Evolutionary conservation across 2,113 vertebrate species (phyloP).

Genomic region (Myrmophylax atrothorax): DNA sequence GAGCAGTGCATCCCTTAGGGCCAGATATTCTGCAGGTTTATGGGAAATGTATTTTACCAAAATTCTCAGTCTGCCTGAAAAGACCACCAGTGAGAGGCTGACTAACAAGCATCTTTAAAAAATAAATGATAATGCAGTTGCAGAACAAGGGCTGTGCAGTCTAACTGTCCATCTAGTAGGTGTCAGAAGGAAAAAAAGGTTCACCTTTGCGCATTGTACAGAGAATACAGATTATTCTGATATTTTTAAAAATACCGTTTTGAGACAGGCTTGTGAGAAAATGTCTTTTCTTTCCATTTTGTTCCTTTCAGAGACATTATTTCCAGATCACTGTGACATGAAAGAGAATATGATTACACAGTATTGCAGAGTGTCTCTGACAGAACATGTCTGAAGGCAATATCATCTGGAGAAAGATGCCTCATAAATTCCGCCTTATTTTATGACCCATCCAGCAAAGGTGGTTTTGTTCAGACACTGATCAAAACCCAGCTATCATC

Average conservation of each 20-base stretch:
- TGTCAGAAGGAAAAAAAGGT: not conserved
- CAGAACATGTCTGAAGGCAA: constrained; percentile 33
- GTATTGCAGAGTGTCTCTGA: constrained; percentile 20
- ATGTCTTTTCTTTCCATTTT: not conserved
- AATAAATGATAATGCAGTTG: not conserved
- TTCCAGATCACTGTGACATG: constrained; percentile 39
- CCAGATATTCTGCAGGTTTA: not conserved
- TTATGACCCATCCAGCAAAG: not conserved
- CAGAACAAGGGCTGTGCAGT: not conserved
- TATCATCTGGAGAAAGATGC: constrained; percentile 32
- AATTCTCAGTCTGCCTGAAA: not conserved
- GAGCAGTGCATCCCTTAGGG: not conserved
- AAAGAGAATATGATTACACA: constrained; percentile 36
- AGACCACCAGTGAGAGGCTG: not conserved
- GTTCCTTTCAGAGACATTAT: not conserved
- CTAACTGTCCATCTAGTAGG: not conserved
- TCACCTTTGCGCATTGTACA: not conserved
- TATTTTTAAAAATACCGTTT: not conserved
- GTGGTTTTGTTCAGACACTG: not conserved
- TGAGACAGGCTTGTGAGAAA: not conserved
- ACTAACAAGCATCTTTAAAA: not conserved
- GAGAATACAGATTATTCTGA: not conserved
- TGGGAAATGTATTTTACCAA: not conserved
- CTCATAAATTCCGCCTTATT: constrained; percentile 34
- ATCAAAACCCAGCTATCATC: not conserved